These are phyloP conservation scores for Mungos mungo DNA, from an alignment of 2,113 vertebrate genomes.

Conservation along the genomic window DNA sequence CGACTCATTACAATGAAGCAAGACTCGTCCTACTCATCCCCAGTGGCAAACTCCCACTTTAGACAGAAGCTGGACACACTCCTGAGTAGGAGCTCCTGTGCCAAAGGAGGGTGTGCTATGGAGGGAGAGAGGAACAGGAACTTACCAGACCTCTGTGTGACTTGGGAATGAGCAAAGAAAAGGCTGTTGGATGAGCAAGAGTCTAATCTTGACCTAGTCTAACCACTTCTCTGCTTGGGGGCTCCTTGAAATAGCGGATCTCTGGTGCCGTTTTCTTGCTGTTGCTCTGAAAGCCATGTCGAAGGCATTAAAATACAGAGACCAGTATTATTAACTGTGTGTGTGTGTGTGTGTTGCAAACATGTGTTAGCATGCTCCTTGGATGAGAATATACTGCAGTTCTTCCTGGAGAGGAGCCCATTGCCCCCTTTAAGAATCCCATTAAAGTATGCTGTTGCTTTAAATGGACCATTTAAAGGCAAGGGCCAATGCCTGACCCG, in stretches of 20 bases:
- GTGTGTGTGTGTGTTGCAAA: neutral
- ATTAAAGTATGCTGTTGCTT: neutral
- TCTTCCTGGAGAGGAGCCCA: neutral
- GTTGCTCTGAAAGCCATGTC: neutral
- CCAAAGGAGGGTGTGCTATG: neutral
- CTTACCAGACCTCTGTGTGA: neutral
- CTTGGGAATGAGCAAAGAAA: neutral
- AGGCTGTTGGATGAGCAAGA: neutral
- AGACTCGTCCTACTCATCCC: neutral
- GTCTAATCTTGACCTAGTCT: neutral
- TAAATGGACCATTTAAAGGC: constrained; percentile 42
- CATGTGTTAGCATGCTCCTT: neutral
- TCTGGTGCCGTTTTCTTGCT: neutral
- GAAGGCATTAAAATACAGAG: neutral
- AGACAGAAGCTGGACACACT: neutral
- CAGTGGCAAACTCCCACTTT: no score
- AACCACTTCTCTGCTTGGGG: neutral
- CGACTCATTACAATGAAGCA: neutral
- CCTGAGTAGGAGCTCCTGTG: no score
- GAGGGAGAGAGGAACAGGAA: neutral
- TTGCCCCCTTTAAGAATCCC: neutral
- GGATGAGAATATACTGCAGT: neutral
- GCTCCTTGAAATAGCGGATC: neutral
- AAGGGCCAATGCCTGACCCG: constrained; percentile 6
- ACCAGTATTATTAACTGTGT: neutral